Percentiles rank a stretch among this genome's conserved stretches.
Conservation (phyloP, 2,797 vertebrate genomes). For the Onychomys torridus region DNA sequence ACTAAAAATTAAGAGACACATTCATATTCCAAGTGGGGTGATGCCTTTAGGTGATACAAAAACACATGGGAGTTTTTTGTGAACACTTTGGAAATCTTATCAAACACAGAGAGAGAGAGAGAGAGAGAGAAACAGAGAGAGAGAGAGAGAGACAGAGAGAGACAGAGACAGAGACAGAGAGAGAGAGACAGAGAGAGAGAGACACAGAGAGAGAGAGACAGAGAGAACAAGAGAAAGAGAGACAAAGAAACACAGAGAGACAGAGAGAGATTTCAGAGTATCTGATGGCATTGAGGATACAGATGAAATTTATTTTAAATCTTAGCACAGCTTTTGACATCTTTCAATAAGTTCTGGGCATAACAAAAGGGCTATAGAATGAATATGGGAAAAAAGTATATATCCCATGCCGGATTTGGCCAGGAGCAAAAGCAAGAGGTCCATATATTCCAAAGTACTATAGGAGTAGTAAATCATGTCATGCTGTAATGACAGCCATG, state of each 20-base stretch:
- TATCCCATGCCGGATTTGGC: neutral
- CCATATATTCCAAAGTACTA: neutral
- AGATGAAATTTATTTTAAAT: neutral
- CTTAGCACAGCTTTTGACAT: neutral
- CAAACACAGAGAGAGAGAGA: neutral
- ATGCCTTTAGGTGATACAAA: neutral
- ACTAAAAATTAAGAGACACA: neutral
- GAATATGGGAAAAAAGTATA: neutral
- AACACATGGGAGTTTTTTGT: neutral
- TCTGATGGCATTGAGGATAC: rapidly evolving
- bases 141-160: neutral
- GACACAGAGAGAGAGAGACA: neutral
- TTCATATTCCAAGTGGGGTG: neutral
- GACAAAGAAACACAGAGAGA: no score
- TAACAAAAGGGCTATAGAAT: neutral
- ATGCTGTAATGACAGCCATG: neutral
- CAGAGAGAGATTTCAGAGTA: neutral
- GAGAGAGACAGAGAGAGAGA: neutral
- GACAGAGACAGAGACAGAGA: neutral
- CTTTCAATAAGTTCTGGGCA: neutral
- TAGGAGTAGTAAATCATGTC: neutral
- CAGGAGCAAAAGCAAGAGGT: neutral
- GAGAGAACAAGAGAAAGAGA: no score
- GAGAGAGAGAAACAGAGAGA: neutral
- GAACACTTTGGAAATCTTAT: neutral